Evolutionary conservation across 2,113 vertebrate species (phyloP).

Genomic region (Neolamprologus variostigma): DNA sequence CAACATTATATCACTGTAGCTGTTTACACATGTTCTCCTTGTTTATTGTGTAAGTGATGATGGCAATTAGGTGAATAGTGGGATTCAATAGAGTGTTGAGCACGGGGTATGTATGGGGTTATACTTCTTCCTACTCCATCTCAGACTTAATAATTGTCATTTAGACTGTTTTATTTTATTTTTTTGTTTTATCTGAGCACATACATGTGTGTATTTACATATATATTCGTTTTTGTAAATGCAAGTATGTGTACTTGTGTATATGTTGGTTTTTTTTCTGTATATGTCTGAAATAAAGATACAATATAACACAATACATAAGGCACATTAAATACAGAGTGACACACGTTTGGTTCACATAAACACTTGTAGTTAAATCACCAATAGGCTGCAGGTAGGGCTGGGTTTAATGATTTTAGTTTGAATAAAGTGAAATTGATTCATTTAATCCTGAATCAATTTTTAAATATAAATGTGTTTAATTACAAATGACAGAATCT

Average conservation of each 20-base stretch:
- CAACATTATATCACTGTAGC: background rate
- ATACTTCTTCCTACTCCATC: background rate
- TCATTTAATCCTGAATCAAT: background rate
- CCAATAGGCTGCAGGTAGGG: accelerated
- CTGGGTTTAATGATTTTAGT: accelerated
- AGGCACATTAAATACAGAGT: background rate
- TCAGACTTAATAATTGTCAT: background rate
- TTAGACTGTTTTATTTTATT: background rate
- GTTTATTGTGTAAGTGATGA: background rate
- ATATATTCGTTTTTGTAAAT: accelerated
- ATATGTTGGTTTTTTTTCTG: background rate
- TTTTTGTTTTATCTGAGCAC: background rate
- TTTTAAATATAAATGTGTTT: background rate
- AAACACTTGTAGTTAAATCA: background rate
- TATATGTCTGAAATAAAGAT: background rate
- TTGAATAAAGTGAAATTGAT: background rate
- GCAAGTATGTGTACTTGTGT: background rate
- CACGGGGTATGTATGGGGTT: accelerated
- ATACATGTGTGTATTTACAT: background rate
- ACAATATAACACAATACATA: background rate
- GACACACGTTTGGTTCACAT: background rate
- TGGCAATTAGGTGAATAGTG: background rate
- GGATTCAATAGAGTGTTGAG: background rate
- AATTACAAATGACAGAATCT: background rate
- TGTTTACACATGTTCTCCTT: background rate